phyloP scores from a whole-genome alignment of 2,113 vertebrate genomes.

The Mixornis gularis region DNA sequence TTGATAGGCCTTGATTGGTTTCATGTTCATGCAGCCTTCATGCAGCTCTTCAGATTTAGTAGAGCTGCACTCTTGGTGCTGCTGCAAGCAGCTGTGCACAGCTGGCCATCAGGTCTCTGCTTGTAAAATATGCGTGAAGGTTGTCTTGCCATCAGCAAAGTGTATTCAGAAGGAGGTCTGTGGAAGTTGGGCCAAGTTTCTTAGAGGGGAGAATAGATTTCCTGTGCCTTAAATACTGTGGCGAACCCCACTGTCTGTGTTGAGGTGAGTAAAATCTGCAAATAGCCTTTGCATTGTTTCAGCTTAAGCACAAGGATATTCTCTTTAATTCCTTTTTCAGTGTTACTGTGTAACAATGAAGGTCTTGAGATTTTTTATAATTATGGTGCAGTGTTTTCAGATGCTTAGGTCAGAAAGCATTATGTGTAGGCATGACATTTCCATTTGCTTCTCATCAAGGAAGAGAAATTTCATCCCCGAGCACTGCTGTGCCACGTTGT shows the following conservation, averaged over 20 bases:
- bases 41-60: background rate
- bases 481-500: background rate
- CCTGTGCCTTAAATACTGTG: background rate
- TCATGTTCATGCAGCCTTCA: background rate
- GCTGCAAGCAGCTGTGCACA: background rate
- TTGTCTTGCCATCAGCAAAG: background rate
- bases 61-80: background rate
- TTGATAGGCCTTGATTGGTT: background rate
- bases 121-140: background rate
- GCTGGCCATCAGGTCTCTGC: background rate
- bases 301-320: background rate
- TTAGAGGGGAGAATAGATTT: background rate
- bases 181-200: background rate
- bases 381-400: background rate
- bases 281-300: background rate
- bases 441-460: background rate
- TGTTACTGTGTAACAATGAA: background rate
- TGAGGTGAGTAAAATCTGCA: background rate
- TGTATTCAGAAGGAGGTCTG: background rate
- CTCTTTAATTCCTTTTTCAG: background rate
- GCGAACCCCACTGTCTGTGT: background rate
- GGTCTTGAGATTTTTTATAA: background rate
- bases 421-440: background rate
- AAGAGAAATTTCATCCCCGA: background rate
- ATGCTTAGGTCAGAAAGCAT: background rate